Evolutionary conservation across 2,888 invertebrate genomes (phyloP).

Genomic region (Iselma pallidipennis): DNA sequence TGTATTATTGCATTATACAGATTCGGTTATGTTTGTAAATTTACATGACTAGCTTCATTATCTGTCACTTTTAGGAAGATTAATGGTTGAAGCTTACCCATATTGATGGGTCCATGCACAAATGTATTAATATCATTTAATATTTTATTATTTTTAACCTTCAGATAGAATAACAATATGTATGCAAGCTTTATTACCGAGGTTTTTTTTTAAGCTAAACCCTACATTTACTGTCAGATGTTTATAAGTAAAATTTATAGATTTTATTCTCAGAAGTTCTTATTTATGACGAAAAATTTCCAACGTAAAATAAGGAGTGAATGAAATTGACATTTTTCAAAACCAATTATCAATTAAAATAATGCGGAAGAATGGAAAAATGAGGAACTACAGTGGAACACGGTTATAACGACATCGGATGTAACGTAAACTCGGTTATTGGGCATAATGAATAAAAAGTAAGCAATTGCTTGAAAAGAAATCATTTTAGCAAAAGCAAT

Average conservation of each 20-base stretch:
- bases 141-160: slow-evolving; percentile 33
- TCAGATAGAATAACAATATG: slow-evolving; percentile 7
- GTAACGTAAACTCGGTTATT: too few relatives aligned
- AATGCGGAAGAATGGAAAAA: too few relatives aligned
- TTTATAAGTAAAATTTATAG: background rate
- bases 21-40: slow-evolving; percentile 50
- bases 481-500: too few relatives aligned
- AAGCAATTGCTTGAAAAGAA: too few relatives aligned
- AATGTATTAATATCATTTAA: slow-evolving; percentile 41
- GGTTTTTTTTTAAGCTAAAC: background rate
- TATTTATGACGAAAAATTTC: too few relatives aligned
- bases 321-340: too few relatives aligned
- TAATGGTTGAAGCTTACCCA: slow-evolving; percentile 28
- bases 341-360: too few relatives aligned
- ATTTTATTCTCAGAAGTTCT: too few relatives aligned
- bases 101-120: slow-evolving; percentile 39
- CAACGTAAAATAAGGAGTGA: too few relatives aligned
- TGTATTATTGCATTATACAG: slow-evolving; percentile 49
- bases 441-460: too few relatives aligned
- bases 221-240: background rate
- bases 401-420: too few relatives aligned
- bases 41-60: slow-evolving; percentile 49
- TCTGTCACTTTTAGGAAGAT: slow-evolving; percentile 50
- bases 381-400: too few relatives aligned
- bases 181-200: background rate